Evolutionary conservation across 2,888 invertebrate genomes (phyloP).

Genomic region (Axea sp.): DNA sequence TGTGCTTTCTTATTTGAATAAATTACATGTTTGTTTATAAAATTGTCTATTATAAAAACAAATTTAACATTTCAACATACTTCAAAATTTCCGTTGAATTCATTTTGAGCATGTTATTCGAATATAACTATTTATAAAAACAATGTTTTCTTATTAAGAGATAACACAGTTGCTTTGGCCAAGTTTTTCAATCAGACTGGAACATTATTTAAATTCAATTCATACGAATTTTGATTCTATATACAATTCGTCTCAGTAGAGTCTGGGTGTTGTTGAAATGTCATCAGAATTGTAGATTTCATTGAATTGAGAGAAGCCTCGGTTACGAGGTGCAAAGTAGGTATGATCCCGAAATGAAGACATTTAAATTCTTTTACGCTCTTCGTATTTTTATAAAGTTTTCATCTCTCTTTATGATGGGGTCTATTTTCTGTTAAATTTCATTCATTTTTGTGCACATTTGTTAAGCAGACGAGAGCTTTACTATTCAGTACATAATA

Average conservation of each 20-base stretch:
- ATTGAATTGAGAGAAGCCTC: conserved; percentile 40
- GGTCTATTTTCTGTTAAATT: conserved; percentile 19
- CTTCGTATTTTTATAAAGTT: conserved; percentile 22
- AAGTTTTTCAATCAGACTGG: conserved; percentile 55
- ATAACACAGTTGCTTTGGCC: background rate
- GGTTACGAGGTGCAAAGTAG: conserved; percentile 61
- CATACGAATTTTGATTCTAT: conserved; percentile 59
- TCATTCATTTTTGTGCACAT: too few species aligned
- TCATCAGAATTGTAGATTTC: conserved; percentile 61
- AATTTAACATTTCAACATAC: too few species aligned
- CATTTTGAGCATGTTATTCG: too few species aligned
- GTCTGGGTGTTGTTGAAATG: conserved; percentile 39
- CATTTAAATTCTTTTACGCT: conserved; percentile 56
- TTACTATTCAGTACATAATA: background rate
- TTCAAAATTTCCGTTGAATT: too few species aligned
- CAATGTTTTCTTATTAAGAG: conserved; percentile 44
- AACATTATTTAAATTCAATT: conserved; percentile 57
- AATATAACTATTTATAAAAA: conserved; percentile 27
- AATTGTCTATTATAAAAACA: too few species aligned
- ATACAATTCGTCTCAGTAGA: conserved; percentile 43
- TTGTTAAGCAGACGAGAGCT: too few species aligned
- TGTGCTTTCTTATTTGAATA: too few species aligned
- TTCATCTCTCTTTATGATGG: conserved; percentile 36
- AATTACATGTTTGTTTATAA: conserved; percentile 4
- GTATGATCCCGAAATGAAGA: conserved; percentile 56